Base-by-base conservation (phyloP, 2,113 vertebrate genomes). In the Chitala chitala region DNA sequence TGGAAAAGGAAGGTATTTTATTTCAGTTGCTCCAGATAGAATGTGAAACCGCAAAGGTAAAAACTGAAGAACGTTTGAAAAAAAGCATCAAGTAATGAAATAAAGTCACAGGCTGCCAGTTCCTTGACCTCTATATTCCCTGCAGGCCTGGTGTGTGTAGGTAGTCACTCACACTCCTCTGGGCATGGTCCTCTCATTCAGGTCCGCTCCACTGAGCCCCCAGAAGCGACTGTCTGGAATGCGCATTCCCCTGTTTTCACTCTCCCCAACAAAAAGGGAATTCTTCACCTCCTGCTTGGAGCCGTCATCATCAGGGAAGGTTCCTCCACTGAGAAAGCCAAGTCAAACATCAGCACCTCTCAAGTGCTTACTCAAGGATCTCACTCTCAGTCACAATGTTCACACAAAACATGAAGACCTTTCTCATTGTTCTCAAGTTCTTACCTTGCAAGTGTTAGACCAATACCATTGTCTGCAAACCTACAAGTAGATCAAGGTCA, bases 381-480 rank as follows among this genome's bases (percentile, higher is more conserved):
- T 64, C 33, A 13, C 77, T n/a, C 76, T 71, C 66, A 76, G 12
- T 50, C 6, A 54, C 51, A 46, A 12, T 6, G 12, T 46, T 12
- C 12, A 12, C 44, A 46, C 22, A 55, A 55, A 2, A 55, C 53
- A 55, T n/a, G 53, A 22, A 55, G n/a, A 55, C 33, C 50, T 59
- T 74, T 78, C 83, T 76, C 82, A 84, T 82, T 10, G 5, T 33
- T 59, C n/a, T 61, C 26, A 61, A 3, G 33, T 15, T 20, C 88
- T 86, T 81, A 98, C 96, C 97, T 99, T 0, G 97, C 97, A 70
- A 99, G 84, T n/a, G 97, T 99, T 75, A 99, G 90, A 33, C 97
- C 95, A 7, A 99, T 95, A 74, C 95, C 96, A 0, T 98, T 99
- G 89, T 99, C 97, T 72, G 97, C 94, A 88, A 99, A 99, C 86